Conservation (phyloP, 2,888 invertebrate genomes). For the Saturnia japonica region DNA sequence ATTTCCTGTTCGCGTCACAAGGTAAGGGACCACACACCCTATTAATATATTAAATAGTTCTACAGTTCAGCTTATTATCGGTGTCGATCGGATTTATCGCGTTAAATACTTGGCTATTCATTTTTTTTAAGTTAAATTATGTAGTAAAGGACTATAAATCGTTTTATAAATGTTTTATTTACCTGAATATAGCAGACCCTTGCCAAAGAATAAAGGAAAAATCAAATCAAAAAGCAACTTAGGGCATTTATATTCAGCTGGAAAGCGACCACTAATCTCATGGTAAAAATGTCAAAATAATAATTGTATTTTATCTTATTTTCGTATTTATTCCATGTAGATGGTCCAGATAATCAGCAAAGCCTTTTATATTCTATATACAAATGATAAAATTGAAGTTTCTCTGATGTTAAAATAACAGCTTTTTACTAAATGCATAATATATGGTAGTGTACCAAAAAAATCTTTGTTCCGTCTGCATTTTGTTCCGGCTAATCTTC, state of each 20-base stretch:
- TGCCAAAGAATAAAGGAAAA: neutral
- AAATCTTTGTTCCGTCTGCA: too few species aligned
- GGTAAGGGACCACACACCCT: constrained; percentile 9
- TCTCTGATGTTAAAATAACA: too few species aligned
- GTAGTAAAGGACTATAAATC: neutral
- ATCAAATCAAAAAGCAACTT: neutral
- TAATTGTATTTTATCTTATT: too few species aligned
- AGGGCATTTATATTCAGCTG: neutral
- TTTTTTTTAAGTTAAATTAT: neutral
- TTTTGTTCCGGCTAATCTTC: too few species aligned
- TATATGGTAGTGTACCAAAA: too few species aligned
- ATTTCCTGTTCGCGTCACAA: constrained; percentile 1
- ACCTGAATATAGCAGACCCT: neutral
- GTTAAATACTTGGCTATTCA: neutral
- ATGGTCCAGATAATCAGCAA: too few species aligned
- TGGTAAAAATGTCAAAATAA: neutral
- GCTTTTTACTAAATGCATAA: too few species aligned
- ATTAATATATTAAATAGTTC: constrained; percentile 3
- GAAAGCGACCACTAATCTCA: neutral
- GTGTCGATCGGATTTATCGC: neutral
- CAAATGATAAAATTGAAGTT: too few species aligned
- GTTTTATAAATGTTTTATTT: neutral
- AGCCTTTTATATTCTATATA: too few species aligned
- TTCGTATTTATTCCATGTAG: too few species aligned
- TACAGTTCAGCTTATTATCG: neutral